phyloP scores from a whole-genome alignment of 2,888 invertebrate genomes.

The Drosophila merina region DNA sequence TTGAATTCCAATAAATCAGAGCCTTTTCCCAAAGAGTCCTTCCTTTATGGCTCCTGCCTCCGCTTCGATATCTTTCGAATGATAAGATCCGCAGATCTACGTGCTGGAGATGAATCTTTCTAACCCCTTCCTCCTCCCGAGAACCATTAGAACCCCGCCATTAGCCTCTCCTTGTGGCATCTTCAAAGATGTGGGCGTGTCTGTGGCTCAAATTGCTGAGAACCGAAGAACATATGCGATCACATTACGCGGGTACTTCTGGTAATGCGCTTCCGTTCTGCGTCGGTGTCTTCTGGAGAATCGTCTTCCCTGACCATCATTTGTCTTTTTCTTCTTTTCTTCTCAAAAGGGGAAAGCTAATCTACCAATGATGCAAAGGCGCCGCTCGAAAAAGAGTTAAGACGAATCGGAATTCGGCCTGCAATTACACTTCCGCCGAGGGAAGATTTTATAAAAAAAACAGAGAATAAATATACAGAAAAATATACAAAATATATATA shows the following conservation, averaged over 20 bases:
- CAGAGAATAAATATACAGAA: background rate
- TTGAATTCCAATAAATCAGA: no score
- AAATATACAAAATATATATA: background rate
- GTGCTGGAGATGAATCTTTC: slow-evolving; percentile 51
- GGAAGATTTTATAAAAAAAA: slow-evolving; percentile 16
- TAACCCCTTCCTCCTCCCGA: background rate
- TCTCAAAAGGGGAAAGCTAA: slow-evolving; percentile 37
- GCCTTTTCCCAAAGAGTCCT: no score
- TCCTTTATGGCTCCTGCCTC: no score
- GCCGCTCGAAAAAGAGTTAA: slow-evolving; percentile 51
- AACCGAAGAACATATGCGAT: slow-evolving; percentile 56
- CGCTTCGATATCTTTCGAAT: slow-evolving; percentile 54
- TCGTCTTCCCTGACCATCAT: slow-evolving; percentile 10
- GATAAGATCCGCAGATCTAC: slow-evolving; percentile 59
- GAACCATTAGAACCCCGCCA: background rate
- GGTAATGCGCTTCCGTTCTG: slow-evolving; percentile 76
- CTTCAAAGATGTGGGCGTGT: slow-evolving; percentile 35
- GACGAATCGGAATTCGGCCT: slow-evolving; percentile 31
- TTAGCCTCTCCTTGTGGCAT: background rate
- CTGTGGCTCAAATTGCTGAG: slow-evolving; percentile 7
- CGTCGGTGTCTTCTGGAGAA: slow-evolving; percentile 13
- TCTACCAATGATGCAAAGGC: slow-evolving; percentile 56
- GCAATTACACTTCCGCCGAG: slow-evolving; percentile 73
- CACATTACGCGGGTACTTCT: slow-evolving; percentile 61
- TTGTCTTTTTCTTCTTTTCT: slow-evolving; percentile 22